phyloP scores from a whole-genome alignment of 2,113 vertebrate species.

The Ictalurus punctatus region DNA sequence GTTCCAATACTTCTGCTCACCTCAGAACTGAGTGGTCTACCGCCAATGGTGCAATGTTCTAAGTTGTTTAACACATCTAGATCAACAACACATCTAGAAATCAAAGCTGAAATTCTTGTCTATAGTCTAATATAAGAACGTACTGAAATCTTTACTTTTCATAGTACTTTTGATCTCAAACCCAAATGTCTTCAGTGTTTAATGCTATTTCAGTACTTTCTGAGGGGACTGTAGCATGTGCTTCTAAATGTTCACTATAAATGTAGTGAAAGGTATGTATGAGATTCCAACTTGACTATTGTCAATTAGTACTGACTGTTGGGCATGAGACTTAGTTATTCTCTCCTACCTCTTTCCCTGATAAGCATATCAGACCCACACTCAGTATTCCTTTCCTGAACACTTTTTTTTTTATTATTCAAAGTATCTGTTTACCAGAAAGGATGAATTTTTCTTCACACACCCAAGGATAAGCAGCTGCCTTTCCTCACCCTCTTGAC shows the following conservation, averaged over 20 bases:
- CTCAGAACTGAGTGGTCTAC: background rate
- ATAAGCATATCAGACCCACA: background rate
- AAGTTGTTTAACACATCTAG: background rate
- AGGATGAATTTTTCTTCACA: slow-evolving; percentile 49
- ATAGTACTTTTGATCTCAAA: background rate
- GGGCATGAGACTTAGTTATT: background rate
- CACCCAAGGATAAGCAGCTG: slow-evolving; percentile 54
- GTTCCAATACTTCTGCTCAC: background rate
- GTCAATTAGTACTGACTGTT: background rate
- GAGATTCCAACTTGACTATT: background rate
- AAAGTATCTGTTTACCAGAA: slow-evolving; percentile 51
- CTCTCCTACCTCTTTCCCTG: background rate
- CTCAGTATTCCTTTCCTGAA: slow-evolving; percentile 39
- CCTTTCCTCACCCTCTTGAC: background rate
- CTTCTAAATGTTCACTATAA: background rate
- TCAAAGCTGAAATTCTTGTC: background rate
- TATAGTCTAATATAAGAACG: background rate
- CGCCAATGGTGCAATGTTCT: background rate
- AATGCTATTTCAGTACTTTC: background rate
- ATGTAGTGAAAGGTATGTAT: background rate
- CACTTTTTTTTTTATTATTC: slow-evolving; percentile 35
- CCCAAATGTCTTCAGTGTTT: background rate
- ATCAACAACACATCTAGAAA: background rate
- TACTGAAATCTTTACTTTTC: background rate
- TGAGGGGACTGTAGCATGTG: background rate